Percentiles rank a stretch among this genome's conserved stretches.
These are phyloP conservation scores for Botia almorhae DNA, from an alignment of 2,797 vertebrate species.

Conservation along the genomic window DNA sequence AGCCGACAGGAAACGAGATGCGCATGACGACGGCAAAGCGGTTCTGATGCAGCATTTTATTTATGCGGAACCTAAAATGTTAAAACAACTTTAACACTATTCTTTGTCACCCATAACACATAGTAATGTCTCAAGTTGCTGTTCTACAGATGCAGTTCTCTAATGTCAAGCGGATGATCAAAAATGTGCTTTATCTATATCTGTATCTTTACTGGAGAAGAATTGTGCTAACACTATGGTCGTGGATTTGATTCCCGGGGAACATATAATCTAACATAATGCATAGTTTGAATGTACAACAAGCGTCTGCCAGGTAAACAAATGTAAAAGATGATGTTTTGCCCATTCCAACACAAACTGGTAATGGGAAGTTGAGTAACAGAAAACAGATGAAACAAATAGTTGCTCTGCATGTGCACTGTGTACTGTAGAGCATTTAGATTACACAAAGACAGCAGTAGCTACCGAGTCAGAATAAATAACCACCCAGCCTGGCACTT, in stretches of 20 bases:
- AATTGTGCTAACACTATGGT: neutral
- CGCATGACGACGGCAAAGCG: neutral
- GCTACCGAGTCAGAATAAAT: constrained; percentile 52
- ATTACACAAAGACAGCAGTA: constrained; percentile 34
- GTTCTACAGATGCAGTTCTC: neutral
- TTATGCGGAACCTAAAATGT: neutral
- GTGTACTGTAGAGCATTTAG: constrained; percentile 27
- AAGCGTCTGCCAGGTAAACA: neutral
- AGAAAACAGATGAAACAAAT: neutral
- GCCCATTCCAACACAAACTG: neutral
- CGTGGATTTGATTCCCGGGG: constrained; percentile 6
- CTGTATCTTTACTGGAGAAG: neutral
- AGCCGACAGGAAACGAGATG: neutral
- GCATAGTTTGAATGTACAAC: neutral
- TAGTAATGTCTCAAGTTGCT: no score
- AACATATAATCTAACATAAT: neutral
- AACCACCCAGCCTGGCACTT: constrained; percentile 71
- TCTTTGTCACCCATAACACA: neutral
- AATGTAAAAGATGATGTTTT: neutral
- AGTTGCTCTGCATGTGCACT: constrained; percentile 37
- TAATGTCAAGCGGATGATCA: constrained; percentile 4
- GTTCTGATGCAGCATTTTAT: neutral
- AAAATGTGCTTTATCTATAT: neutral
- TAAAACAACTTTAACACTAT: neutral
- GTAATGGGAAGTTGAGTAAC: neutral